Conservation (phyloP, 2,888 invertebrate species). For the Thecocarcelia acutangulata region DNA sequence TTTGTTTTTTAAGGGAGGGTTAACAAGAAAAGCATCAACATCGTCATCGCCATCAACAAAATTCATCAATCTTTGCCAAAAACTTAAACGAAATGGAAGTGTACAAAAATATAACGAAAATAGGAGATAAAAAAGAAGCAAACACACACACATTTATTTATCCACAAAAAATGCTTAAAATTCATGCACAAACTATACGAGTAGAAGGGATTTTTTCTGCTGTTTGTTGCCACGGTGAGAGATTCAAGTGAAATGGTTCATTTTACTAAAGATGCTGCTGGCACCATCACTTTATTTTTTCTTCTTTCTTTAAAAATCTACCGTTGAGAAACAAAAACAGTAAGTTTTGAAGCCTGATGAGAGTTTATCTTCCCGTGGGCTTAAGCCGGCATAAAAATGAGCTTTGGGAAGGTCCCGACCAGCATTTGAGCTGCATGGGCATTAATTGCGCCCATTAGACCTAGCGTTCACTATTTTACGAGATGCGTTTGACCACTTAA, state of each 20-base stretch:
- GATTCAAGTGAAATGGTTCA: constrained; percentile 50
- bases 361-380: background rate
- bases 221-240: constrained; percentile 35
- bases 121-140: constrained; percentile 34
- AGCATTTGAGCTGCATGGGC: too few species aligned
- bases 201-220: constrained; percentile 37
- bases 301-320: constrained; percentile 47
- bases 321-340: constrained; percentile 5
- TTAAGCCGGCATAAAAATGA: constrained; percentile 6
- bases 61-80: constrained; percentile 81
- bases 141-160: constrained; percentile 20
- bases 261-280: constrained; percentile 64
- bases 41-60: constrained; percentile 75
- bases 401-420: background rate
- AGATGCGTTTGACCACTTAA: too few species aligned
- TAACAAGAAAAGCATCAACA: constrained; percentile 62
- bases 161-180: constrained; percentile 50
- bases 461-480: too few species aligned
- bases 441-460: too few species aligned
- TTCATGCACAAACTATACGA: constrained; percentile 54
- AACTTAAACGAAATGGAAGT: constrained; percentile 74
- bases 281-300: constrained; percentile 62
- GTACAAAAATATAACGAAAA: constrained; percentile 50
- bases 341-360: constrained; percentile 48
- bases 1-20: constrained; percentile 49